Percentiles rank a stretch among this genome's conserved stretches.
Conservation (phyloP, 2,113 vertebrate genomes). For the Willisornis vidua region DNA sequence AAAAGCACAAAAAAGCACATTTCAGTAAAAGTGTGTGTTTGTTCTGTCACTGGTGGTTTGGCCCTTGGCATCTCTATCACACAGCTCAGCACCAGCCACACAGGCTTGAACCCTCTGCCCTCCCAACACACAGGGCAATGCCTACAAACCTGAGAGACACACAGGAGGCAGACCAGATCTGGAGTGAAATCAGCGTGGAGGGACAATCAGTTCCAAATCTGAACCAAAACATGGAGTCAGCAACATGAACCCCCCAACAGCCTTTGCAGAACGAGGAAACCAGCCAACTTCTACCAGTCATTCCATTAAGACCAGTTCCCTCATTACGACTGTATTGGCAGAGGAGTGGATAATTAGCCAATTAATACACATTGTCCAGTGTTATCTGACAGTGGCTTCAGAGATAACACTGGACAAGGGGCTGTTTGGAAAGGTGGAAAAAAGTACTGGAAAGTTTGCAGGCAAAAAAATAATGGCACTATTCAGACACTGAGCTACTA, state of each 20-base stretch:
- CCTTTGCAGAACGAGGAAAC: not conserved
- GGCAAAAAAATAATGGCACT: not conserved
- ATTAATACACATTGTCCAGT: not conserved
- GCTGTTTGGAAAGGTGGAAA: slow-evolving; percentile 1
- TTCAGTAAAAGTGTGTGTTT: not conserved
- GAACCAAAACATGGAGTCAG: not conserved
- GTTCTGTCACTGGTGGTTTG: not conserved
- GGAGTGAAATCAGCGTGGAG: not conserved
- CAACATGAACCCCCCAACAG: not conserved
- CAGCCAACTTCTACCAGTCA: not conserved
- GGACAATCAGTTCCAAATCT: not conserved
- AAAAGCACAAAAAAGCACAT: not conserved
- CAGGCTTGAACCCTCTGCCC: not conserved
- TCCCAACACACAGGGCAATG: not conserved
- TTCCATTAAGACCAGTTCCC: not conserved
- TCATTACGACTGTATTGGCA: not conserved
- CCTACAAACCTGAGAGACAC: not conserved
- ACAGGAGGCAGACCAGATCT: rapidly evolving
- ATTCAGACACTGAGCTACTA: not conserved
- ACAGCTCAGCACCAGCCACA: not conserved
- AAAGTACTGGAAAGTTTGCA: not conserved
- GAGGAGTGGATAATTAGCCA: slow-evolving; percentile 29
- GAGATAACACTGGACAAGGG: slow-evolving; percentile 25
- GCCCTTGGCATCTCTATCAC: not conserved
- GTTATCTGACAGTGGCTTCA: not conserved